Percentiles rank a stretch among this genome's conserved stretches.
phyloP scores from a whole-genome alignment of 2,888 invertebrate species.

The Cheilosia soror region DNA sequence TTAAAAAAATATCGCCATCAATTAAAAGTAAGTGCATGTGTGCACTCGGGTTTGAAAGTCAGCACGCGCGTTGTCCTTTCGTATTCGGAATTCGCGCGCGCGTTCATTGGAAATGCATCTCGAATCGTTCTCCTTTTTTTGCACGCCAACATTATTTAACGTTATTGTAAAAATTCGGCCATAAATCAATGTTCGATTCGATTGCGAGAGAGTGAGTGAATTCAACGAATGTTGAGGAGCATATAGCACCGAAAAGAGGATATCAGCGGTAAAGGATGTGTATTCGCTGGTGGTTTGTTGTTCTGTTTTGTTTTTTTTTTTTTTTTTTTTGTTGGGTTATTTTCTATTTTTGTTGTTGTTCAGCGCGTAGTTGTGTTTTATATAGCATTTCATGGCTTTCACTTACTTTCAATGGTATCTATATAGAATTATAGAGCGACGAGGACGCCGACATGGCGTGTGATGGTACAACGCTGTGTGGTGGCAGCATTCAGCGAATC shows the following conservation, averaged over 20 bases:
- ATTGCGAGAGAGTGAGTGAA: conserved; percentile 40
- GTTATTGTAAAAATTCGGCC: conserved; percentile 72
- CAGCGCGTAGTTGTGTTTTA: conserved; percentile 27
- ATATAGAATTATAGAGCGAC: background rate
- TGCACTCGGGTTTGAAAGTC: conserved; percentile 41
- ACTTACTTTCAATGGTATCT: conserved; percentile 49
- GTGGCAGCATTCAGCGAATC: conserved; percentile 65
- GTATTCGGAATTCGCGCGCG: conserved; percentile 67
- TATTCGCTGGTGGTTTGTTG: conserved; percentile 56
- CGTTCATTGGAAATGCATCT: conserved; percentile 65
- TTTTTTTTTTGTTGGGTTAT: conserved; percentile 43
- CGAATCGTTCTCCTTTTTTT: conserved; percentile 54
- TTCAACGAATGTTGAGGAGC: conserved; percentile 51
- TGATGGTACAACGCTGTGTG: conserved; percentile 69
- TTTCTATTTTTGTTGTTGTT: conserved; percentile 14
- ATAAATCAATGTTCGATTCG: conserved; percentile 75
- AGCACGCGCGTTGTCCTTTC: conserved; percentile 58
- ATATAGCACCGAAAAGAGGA: conserved; percentile 55
- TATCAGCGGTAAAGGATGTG: conserved; percentile 59
- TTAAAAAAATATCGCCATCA: conserved; percentile 74
- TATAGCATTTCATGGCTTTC: conserved; percentile 58
- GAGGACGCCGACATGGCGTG: conserved; percentile 42
- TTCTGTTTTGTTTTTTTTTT: conserved; percentile 41
- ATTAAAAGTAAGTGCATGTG: conserved; percentile 73
- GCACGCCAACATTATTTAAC: conserved; percentile 65